Percentiles rank a stretch among this genome's conserved stretches.
These are phyloP conservation scores for Pammene aurita DNA, from an alignment of 2,888 invertebrate species.

Conservation along the genomic window DNA sequence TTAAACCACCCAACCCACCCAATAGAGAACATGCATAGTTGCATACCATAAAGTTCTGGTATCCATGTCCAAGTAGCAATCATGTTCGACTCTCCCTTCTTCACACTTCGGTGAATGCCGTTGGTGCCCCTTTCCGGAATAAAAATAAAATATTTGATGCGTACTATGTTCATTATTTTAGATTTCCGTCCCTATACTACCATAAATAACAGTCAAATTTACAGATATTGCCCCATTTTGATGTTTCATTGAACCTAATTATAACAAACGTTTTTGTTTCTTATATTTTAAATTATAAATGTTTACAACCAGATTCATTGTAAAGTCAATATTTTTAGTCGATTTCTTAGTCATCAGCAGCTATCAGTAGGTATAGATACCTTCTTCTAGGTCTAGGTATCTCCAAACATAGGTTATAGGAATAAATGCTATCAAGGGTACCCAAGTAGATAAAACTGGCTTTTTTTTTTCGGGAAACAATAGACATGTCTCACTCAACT, in stretches of 20 bases:
- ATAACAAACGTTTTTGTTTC: background rate
- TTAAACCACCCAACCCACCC: too few species aligned
- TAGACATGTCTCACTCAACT: too few species aligned
- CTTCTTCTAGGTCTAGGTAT: too few species aligned
- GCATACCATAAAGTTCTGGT: slow-evolving; percentile 5
- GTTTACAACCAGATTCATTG: too few species aligned
- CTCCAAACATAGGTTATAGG: too few species aligned
- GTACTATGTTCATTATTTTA: slow-evolving; percentile 28
- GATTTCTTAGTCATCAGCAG: too few species aligned
- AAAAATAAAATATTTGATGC: slow-evolving; percentile 40
- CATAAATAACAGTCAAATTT: background rate
- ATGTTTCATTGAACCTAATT: background rate
- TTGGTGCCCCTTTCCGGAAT: slow-evolving; percentile 53
- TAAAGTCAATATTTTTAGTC: too few species aligned
- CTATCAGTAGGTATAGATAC: too few species aligned
- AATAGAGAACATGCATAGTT: background rate
- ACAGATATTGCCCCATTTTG: background rate
- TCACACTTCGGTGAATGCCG: slow-evolving; percentile 55
- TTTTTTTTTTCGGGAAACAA: too few species aligned
- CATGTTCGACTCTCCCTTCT: slow-evolving; percentile 54
- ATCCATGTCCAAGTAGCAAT: slow-evolving; percentile 7
- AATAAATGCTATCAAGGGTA: too few species aligned
- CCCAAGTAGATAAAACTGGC: too few species aligned
- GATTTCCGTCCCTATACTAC: slow-evolving; percentile 14
- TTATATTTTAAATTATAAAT: background rate